Conservation (phyloP, 2,888 invertebrate genomes). For the Cotesia congregata region DNA sequence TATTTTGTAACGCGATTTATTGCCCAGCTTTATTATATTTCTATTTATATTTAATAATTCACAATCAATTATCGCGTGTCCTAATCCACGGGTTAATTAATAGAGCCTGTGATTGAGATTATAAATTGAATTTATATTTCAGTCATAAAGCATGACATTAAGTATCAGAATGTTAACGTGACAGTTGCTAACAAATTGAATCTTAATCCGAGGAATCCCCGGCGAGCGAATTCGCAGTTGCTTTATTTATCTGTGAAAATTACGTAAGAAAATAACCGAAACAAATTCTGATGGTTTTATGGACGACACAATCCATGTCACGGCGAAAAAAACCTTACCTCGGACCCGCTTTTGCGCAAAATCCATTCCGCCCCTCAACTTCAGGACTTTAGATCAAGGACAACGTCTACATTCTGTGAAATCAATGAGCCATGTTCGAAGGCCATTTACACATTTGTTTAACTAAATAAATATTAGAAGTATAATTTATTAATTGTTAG, state of each 20-base stretch:
- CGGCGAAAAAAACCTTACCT: constrained; percentile 52
- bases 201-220: constrained; percentile 14
- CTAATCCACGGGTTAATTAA: neutral
- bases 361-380: constrained; percentile 35
- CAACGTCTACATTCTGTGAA: constrained; percentile 27
- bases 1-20: neutral
- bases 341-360: constrained; percentile 39
- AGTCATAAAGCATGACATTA: neutral
- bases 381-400: constrained; percentile 34
- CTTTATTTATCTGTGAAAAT: constrained; percentile 43
- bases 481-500: neutral
- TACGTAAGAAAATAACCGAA: constrained; percentile 58
- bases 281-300: constrained; percentile 62
- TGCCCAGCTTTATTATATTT: neutral
- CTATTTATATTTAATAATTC: neutral
- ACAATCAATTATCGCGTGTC: neutral
- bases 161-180: neutral
- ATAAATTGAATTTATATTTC: neutral
- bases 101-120: neutral
- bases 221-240: neutral
- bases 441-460: constrained; percentile 9
- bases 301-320: constrained; percentile 60
- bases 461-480: neutral
- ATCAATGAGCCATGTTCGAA: constrained; percentile 32
- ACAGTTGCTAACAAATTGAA: neutral